A percentile compares a stretch with the other conserved stretches of the same genome.
Evolutionary conservation across 2,888 invertebrate species (phyloP).

Genomic region (Limnephilus rhombicus): DNA sequence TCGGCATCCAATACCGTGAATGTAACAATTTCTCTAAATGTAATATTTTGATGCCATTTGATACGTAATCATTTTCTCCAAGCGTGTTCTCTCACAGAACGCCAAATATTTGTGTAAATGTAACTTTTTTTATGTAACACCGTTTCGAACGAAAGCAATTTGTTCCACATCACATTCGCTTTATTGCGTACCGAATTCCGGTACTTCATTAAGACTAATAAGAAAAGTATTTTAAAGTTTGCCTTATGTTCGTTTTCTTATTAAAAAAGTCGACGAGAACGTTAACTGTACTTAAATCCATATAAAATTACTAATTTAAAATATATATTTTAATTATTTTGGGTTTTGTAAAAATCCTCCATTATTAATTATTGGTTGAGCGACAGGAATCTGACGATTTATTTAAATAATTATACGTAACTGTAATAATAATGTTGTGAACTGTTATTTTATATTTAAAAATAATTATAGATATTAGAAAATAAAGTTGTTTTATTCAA

Average conservation of each 20-base stretch:
- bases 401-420: background rate
- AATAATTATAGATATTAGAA: background rate
- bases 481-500: conserved; percentile 18
- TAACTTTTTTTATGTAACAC: too few species aligned
- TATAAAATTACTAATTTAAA: background rate
- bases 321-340: too few species aligned
- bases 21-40: too few species aligned
- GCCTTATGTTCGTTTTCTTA: background rate
- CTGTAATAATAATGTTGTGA: background rate
- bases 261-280: background rate
- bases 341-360: background rate
- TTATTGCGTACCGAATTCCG: too few species aligned
- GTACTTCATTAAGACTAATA: background rate
- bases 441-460: conserved; percentile 3
- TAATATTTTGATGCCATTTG: too few species aligned
- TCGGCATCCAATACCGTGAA: too few species aligned
- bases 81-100: too few species aligned
- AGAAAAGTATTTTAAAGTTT: too few species aligned
- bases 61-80: too few species aligned
- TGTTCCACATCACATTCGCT: too few species aligned
- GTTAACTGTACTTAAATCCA: background rate
- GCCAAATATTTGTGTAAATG: too few species aligned
- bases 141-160: too few species aligned
- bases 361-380: background rate
- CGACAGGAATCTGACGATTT: background rate